These are phyloP conservation scores for Melinopterus prodromus DNA, from an alignment of 2,888 invertebrate species.

Conservation along the genomic window DNA sequence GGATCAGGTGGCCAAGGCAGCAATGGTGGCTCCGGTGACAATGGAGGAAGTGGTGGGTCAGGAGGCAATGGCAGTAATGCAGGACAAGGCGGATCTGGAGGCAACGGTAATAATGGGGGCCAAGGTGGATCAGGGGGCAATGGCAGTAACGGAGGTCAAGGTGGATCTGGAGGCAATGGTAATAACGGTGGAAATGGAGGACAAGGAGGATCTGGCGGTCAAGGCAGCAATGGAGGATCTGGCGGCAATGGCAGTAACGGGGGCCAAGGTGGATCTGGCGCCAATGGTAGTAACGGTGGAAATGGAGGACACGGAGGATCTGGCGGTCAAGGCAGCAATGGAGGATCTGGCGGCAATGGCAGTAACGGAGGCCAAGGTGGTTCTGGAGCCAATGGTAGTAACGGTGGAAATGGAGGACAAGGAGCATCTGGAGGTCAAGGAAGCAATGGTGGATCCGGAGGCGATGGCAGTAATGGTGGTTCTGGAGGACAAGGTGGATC, in stretches of 20 bases:
- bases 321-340: constrained; percentile 23
- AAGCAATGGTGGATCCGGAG: neutral
- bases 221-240: neutral
- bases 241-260: constrained; percentile 33
- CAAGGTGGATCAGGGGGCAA: constrained; percentile 33
- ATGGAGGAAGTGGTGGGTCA: constrained; percentile 18
- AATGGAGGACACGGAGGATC: constrained; percentile 14
- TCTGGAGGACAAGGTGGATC: constrained; percentile 5
- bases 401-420: neutral
- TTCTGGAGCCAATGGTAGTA: neutral
- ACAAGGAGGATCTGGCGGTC: constrained; percentile 1
- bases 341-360: constrained; percentile 11
- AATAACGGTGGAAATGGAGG: constrained; percentile 55
- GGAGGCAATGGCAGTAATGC: constrained; percentile 32
- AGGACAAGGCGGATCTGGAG: constrained; percentile 16
- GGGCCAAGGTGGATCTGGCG: constrained; percentile 32
- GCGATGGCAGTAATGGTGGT: neutral
- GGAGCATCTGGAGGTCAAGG: constrained; percentile 30
- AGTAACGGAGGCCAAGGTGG: constrained; percentile 12
- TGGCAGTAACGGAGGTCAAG: constrained; percentile 20
- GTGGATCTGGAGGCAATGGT: constrained; percentile 65
- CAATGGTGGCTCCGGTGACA: constrained; percentile 17
- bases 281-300: neutral
- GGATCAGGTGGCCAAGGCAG: neutral
- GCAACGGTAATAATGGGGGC: constrained; percentile 23